Percentiles rank a stretch among this genome's conserved stretches.
phyloP scores from a whole-genome alignment of 1,140 invertebrate species.

The Anadara kagoshimensis region DNA sequence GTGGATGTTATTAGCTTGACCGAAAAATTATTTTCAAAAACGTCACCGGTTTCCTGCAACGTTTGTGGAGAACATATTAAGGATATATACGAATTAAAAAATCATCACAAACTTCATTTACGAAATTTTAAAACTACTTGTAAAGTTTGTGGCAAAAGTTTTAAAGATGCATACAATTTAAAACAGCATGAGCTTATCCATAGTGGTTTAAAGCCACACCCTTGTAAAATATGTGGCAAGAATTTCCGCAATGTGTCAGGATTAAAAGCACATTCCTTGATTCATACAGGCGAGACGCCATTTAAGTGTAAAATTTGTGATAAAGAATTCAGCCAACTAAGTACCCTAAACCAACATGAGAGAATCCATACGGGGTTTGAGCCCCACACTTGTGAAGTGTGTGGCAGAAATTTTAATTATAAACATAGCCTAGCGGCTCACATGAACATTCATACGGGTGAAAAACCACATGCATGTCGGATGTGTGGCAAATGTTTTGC shows the following conservation, averaged over 20 bases:
- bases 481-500: neutral
- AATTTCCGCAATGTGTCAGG: neutral
- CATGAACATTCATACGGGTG: neutral
- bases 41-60: too few species aligned
- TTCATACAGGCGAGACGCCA: conserved; percentile 10
- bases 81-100: too few species aligned
- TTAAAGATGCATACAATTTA: conserved; percentile 14
- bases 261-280: conserved; percentile 4
- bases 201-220: conserved; percentile 1
- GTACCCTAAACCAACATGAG: conserved; percentile 8
- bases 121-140: too few species aligned
- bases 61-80: too few species aligned
- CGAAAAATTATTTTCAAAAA: too few species aligned
- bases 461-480: neutral
- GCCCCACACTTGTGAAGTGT: neutral
- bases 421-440: neutral
- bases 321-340: conserved; percentile 7
- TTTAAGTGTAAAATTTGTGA: conserved; percentile 23
- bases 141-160: conserved; percentile 6
- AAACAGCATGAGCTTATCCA: conserved; percentile 11
- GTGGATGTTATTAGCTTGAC: too few species aligned
- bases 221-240: conserved; percentile 25
- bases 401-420: conserved; percentile 4
- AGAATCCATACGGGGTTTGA: conserved; percentile 2
- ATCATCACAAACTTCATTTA: too few species aligned